These are phyloP conservation scores for Cyclargus thomasi DNA, from an alignment of 1,140 invertebrate genomes.

Conservation along the genomic window DNA sequence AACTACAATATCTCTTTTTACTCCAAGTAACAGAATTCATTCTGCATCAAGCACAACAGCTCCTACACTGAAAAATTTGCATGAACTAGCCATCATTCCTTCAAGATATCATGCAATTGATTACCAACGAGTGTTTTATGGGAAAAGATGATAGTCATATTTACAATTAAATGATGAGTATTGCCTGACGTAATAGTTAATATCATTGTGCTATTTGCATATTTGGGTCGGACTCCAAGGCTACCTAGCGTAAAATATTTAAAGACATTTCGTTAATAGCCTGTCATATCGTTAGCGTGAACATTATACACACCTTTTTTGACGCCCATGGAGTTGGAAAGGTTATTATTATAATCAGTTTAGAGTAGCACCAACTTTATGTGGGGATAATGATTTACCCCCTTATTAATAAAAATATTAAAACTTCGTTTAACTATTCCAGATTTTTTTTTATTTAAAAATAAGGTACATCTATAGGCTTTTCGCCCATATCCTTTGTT, in stretches of 20 bases:
- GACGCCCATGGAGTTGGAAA: neutral
- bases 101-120: too few relatives aligned
- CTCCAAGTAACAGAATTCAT: too few relatives aligned
- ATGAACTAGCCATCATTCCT: too few relatives aligned
- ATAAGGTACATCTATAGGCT: too few relatives aligned
- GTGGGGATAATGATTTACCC: neutral
- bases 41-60: too few relatives aligned
- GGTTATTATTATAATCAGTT: neutral
- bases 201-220: slow-evolving; percentile 32
- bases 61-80: too few relatives aligned
- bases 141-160: neutral
- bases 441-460: too few relatives aligned
- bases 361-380: neutral
- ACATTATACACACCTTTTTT: slow-evolving; percentile 6
- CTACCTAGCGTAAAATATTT: slow-evolving; percentile 23
- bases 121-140: too few relatives aligned
- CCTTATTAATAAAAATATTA: too few relatives aligned
- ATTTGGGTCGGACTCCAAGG: slow-evolving; percentile 50
- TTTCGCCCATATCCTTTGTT: too few relatives aligned
- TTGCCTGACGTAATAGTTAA: slow-evolving; percentile 12
- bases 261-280: slow-evolving; percentile 11
- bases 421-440: too few relatives aligned
- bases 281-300: neutral
- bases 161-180: neutral
- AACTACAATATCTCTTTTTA: too few relatives aligned